Base-by-base conservation (phyloP, 2,888 invertebrate species). In the Coremacera marginata region DNA sequence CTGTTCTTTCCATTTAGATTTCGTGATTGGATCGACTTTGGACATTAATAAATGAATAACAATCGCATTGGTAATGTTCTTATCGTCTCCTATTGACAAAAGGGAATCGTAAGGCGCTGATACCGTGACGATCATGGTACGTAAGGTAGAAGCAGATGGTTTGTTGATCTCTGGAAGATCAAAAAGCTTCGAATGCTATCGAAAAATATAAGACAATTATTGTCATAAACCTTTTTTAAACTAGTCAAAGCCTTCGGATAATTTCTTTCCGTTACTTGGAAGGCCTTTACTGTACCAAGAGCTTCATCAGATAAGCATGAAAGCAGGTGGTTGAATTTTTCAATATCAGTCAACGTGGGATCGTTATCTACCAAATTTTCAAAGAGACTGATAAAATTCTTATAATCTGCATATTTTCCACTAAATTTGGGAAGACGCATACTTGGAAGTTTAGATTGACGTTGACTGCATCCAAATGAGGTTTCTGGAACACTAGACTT, bases 251-350 rank as follows among this genome's bases (percentile, higher is more conserved):
- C 78, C 68, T 81, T 79, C n/a, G 77, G 68, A 65, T 76, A 79
- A 71, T 80, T 81, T 63, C 70, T 49, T n/a, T 78, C 78, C 0
- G 76, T 60, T 16, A 80, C 70, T 49, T 80, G 78, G 19, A 70
- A 81, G 1, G 79, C 78, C 14, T 77, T 78, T 7, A 80, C 79
- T 27, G 78, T 80, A 25, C 78, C 78, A 4, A 80, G 67, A 5
- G 77, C 80, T 73, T 80, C 81, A 67, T 70, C 80, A 9, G 79
- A 77, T 5, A 82, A 55, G 37, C 79, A 81, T 7, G 80, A 80
- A 25, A 81, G 76, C 11, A 77, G 51, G 68, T 77, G 77, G 19
- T n/a, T n/a, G n/a, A n/a, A n/a, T n/a, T n/a, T n/a, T n/a, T n/a
- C n/a, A n/a, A n/a, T n/a, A 27, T 79, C 77, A 31, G 77, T 70